These are phyloP conservation scores for Polydrusus tereticollis DNA, from an alignment of 2,888 invertebrate genomes.

Conservation along the genomic window DNA sequence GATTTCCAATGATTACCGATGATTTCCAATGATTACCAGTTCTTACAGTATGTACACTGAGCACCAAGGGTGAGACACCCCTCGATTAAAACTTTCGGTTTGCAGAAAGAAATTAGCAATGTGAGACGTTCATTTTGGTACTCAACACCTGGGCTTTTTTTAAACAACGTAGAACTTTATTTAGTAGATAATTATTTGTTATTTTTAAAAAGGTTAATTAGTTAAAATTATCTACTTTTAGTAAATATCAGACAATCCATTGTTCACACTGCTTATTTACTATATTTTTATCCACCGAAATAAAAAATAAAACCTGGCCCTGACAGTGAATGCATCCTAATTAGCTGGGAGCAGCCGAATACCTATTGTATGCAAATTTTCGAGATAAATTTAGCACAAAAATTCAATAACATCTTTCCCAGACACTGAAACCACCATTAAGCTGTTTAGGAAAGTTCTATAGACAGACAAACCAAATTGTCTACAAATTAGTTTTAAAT, in stretches of 20 bases:
- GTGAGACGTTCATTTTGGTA: too few species aligned
- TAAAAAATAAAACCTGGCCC: constrained; percentile 5
- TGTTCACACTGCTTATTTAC: background rate
- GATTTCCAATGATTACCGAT: too few species aligned
- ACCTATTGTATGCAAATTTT: constrained; percentile 16
- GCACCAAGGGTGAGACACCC: too few species aligned
- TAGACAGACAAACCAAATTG: background rate
- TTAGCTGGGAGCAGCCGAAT: background rate
- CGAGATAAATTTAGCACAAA: background rate
- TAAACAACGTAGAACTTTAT: too few species aligned
- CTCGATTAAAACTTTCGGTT: too few species aligned
- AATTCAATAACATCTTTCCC: constrained; percentile 17
- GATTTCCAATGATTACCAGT: too few species aligned
- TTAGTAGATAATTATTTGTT: too few species aligned
- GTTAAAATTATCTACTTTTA: background rate
- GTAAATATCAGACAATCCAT: background rate
- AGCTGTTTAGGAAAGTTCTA: constrained; percentile 8
- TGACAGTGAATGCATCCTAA: constrained; percentile 8
- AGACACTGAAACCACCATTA: background rate
- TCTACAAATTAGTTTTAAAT: constrained; percentile 5
- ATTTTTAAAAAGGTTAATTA: background rate
- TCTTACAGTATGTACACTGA: too few species aligned
- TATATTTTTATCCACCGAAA: background rate
- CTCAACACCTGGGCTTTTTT: too few species aligned
- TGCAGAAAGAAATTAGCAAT: too few species aligned